phyloP scores from a whole-genome alignment of 2,113 vertebrate species.

The Camelus bactrianus region DNA sequence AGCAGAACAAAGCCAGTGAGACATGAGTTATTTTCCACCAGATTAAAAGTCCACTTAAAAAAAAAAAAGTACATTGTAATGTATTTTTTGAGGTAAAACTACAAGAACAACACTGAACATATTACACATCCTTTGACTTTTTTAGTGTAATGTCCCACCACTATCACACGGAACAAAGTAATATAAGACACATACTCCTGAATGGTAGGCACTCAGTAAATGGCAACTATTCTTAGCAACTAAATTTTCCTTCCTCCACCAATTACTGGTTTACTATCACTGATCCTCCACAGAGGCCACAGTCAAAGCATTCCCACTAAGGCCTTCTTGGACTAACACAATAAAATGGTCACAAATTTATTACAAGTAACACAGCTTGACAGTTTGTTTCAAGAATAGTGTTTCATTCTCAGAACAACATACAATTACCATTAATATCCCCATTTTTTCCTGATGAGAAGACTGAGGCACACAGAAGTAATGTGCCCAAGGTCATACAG shows the following conservation, averaged over 20 bases:
- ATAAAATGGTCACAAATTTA: neutral
- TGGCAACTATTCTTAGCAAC: neutral
- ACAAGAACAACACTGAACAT: neutral
- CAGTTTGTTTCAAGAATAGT: neutral
- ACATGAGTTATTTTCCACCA: neutral
- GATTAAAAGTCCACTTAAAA: neutral
- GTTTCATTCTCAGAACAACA: slow-evolving; percentile 28
- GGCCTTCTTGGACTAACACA: neutral
- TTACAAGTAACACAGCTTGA: neutral
- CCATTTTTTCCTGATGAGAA: slow-evolving; percentile 37
- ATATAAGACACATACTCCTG: neutral
- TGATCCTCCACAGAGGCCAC: neutral
- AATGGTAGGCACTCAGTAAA: neutral
- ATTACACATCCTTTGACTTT: neutral
- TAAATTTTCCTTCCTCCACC: neutral
- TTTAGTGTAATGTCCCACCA: neutral
- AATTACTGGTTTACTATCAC: neutral
- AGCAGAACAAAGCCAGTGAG: slow-evolving; percentile 51
- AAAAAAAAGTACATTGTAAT: neutral
- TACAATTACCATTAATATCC: neutral
- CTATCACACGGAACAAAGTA: neutral
- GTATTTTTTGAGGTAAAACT: neutral
- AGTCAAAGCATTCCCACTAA: neutral
- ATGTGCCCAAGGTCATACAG: neutral
- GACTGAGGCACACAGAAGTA: neutral